Evolutionary conservation across 2,797 vertebrate species (phyloP).

Genomic region (Scarus forsteni): DNA sequence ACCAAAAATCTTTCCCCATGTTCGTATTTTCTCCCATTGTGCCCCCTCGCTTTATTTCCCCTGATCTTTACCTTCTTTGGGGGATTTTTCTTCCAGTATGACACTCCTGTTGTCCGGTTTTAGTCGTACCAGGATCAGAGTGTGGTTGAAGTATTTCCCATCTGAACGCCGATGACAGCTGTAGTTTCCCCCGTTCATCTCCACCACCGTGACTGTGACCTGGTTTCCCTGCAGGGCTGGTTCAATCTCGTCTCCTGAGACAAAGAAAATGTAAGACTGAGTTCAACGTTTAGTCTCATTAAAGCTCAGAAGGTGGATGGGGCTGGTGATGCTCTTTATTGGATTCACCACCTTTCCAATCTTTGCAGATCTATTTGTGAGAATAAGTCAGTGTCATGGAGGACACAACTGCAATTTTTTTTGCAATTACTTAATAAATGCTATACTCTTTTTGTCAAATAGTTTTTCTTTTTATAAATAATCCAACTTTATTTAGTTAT

Average conservation of each 20-base stretch:
- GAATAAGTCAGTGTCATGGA: no score
- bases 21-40: conserved; percentile 15
- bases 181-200: conserved; percentile 81
- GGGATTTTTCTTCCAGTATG: conserved; percentile 62
- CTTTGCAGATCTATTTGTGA: no score
- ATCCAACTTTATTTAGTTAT: no score
- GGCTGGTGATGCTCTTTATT: no score
- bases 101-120: conserved; percentile 54
- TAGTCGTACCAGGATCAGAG: conserved; percentile 75
- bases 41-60: neutral
- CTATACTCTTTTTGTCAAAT: no score
- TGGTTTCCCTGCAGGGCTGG: conserved; percentile 65
- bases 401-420: no score
- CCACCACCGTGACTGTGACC: conserved; percentile 65
- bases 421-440: no score
- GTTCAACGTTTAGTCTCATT: neutral
- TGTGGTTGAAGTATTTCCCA: conserved; percentile 80
- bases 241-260: conserved; percentile 38
- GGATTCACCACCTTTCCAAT: no score
- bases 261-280: conserved; percentile 2
- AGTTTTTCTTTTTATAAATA: no score
- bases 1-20: conserved; percentile 17
- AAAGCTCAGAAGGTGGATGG: neutral
- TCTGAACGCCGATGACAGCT: conserved; percentile 73
- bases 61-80: conserved; percentile 37